phyloP scores from a whole-genome alignment of 2,113 vertebrate species.

The Pluvialis apricaria region DNA sequence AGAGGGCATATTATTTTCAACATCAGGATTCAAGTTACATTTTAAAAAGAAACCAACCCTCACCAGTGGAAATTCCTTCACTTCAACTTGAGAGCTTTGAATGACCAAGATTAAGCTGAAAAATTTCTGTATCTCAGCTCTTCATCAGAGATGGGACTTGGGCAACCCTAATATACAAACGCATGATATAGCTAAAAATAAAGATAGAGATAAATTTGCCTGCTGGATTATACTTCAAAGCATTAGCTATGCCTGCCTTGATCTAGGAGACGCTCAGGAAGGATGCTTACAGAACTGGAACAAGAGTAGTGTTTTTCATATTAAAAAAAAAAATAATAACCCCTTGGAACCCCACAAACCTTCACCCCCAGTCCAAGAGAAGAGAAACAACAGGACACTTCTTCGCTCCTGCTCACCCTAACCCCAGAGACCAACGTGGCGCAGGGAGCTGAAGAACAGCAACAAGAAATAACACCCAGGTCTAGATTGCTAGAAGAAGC shows the following conservation, averaged over 20 bases:
- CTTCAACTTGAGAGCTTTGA: background rate
- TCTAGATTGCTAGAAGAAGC: background rate
- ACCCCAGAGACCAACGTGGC: background rate
- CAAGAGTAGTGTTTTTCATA: background rate
- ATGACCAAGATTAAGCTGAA: background rate
- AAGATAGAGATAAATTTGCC: background rate
- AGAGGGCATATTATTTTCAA: background rate
- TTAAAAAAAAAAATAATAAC: background rate
- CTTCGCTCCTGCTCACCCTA: background rate
- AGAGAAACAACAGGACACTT: background rate
- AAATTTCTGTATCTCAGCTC: background rate
- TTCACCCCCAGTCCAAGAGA: background rate
- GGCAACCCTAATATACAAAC: background rate
- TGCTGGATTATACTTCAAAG: constrained; percentile 11
- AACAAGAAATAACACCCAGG: background rate
- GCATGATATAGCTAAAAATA: background rate
- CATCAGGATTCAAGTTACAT: background rate
- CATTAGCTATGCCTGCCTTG: background rate
- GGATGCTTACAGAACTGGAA: background rate
- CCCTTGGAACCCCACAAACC: background rate
- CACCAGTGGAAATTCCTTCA: background rate
- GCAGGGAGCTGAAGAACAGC: background rate
- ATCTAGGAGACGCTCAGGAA: background rate
- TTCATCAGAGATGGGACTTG: background rate
- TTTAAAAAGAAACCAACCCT: background rate